A percentile compares a stretch with the other conserved stretches of the same genome.
Evolutionary conservation across 2,113 vertebrate genomes (phyloP).

Genomic region (Chloropsis cyanopogon): DNA sequence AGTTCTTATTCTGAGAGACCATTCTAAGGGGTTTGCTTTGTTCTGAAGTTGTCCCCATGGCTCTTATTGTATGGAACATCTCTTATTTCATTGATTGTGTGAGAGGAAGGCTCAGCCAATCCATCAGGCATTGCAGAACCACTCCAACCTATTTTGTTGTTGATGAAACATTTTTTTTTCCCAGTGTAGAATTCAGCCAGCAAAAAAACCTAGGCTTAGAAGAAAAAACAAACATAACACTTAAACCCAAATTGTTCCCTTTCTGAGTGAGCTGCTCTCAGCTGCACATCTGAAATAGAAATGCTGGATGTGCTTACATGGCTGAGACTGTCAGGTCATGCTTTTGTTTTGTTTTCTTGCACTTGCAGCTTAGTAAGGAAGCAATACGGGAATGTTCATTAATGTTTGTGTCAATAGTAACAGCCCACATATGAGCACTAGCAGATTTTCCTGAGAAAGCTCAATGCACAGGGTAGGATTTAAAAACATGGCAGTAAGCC

Average conservation of each 20-base stretch:
- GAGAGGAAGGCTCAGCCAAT: background rate
- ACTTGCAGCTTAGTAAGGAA: background rate
- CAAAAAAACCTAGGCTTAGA: background rate
- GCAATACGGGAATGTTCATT: background rate
- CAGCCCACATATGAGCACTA: background rate
- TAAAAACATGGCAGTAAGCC: constrained; percentile 16
- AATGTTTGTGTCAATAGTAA: constrained; percentile 26
- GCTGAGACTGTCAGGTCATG: background rate
- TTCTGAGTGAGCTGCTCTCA: background rate
- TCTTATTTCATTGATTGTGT: background rate
- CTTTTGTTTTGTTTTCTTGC: background rate
- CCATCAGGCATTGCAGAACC: background rate
- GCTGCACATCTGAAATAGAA: background rate
- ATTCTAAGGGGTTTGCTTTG: background rate
- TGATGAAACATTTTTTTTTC: background rate
- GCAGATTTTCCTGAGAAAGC: constrained; percentile 14
- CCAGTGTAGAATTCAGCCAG: background rate
- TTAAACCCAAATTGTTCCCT: background rate
- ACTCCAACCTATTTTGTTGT: background rate
- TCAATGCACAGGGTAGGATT: background rate
- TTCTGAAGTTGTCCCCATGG: background rate
- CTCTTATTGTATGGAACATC: background rate
- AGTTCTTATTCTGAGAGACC: background rate
- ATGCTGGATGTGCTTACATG: background rate
- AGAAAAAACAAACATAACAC: background rate